These are phyloP conservation scores for Brachypalpus laphriformis DNA, from an alignment of 2,888 invertebrate genomes.

Conservation along the genomic window DNA sequence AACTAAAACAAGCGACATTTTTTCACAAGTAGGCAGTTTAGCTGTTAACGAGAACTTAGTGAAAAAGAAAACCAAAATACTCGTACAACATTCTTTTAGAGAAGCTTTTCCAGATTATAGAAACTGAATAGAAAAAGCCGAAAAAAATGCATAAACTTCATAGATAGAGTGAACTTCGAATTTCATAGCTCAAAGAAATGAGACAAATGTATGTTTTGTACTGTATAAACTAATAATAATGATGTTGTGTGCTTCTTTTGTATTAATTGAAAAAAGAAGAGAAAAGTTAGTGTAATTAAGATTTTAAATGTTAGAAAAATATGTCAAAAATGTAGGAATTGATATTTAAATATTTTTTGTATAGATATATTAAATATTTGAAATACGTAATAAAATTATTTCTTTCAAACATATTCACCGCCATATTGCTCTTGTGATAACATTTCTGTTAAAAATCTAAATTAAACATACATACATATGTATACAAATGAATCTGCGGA, in stretches of 20 bases:
- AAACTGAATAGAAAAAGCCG: constrained; percentile 36
- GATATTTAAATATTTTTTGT: constrained; percentile 49
- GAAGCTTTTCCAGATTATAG: constrained; percentile 34
- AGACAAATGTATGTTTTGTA: constrained; percentile 21
- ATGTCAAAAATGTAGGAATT: constrained; percentile 27
- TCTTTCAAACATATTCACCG: constrained; percentile 81
- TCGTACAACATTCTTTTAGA: constrained; percentile 38
- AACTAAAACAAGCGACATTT: constrained; percentile 40
- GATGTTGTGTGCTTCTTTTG: constrained; percentile 22
- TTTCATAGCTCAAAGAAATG: constrained; percentile 28
- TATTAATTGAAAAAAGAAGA: constrained; percentile 2
- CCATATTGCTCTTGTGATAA: constrained; percentile 82
- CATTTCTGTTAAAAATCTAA: constrained; percentile 73
- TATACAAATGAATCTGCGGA: constrained; percentile 61
- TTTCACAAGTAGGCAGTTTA: constrained; percentile 31
- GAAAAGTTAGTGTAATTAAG: constrained; percentile 25
- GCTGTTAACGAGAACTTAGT: constrained; percentile 37
- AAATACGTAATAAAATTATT: constrained; percentile 57
- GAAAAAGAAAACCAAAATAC: constrained; percentile 16
- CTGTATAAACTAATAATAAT: constrained; percentile 9
- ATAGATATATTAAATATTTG: constrained; percentile 61
- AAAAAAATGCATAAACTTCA: constrained; percentile 44
- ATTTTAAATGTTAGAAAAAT: constrained; percentile 25
- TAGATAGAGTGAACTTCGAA: constrained; percentile 30
- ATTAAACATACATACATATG: constrained; percentile 47